A percentile compares a stretch with the other conserved stretches of the same genome.
These are phyloP conservation scores for Sitobion miscanthi DNA, from an alignment of 1,140 invertebrate species.

Conservation along the genomic window DNA sequence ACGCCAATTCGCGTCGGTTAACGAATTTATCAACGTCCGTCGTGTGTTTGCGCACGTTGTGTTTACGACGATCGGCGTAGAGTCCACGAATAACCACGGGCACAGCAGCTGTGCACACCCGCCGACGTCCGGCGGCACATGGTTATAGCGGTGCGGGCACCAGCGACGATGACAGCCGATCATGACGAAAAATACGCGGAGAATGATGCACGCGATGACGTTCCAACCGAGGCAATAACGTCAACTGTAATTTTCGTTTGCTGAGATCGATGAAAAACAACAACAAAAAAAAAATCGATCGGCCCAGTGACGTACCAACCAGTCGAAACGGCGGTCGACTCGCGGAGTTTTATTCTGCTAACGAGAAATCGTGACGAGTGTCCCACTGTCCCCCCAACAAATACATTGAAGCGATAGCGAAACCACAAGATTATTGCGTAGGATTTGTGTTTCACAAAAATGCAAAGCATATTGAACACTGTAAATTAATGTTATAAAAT, in stretches of 20 bases:
- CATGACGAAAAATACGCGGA: not conserved
- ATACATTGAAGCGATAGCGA: not conserved
- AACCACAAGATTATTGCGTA: not conserved
- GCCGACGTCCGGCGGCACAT: not conserved
- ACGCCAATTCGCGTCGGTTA: not conserved
- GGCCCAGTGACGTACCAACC: not conserved
- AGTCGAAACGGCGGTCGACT: not conserved
- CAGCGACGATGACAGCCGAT: not conserved
- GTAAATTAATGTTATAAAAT: not conserved
- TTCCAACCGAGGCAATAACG: not conserved
- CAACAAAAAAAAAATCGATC: not conserved
- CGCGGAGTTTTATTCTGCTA: not conserved
- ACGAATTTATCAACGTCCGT: not conserved
- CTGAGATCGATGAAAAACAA: not conserved
- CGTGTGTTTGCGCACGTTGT: not conserved
- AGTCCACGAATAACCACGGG: not conserved
- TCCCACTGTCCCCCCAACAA: not conserved
- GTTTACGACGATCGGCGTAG: not conserved
- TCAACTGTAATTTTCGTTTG: not conserved
- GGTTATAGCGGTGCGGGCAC: not conserved
- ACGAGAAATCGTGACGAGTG: not conserved
- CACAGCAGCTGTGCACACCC: constrained; percentile 8
- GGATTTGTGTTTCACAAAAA: not conserved
- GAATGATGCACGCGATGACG: not conserved
- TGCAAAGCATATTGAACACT: not conserved